phyloP scores from a whole-genome alignment of 2,888 invertebrate genomes.

The Loripinus fragilis region DNA sequence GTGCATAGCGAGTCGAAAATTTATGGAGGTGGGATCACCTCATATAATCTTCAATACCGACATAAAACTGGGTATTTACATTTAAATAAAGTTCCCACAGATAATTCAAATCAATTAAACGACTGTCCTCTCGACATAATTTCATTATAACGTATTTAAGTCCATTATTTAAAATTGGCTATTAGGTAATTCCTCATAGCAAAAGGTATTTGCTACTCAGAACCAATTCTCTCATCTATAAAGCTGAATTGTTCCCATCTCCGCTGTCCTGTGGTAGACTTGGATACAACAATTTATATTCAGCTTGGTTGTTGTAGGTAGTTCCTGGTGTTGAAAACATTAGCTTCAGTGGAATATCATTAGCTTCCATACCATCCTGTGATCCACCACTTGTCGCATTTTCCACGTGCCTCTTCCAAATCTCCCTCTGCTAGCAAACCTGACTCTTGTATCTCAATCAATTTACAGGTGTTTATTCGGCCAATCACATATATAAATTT shows the following conservation, averaged over 20 bases:
- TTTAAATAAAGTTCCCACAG: neutral
- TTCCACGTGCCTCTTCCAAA: neutral
- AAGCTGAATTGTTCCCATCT: neutral
- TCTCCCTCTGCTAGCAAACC: neutral
- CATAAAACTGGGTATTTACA: too few species aligned
- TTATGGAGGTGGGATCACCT: too few species aligned
- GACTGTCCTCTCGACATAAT: neutral
- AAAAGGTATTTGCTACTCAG: neutral
- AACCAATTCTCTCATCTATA: neutral
- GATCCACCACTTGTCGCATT: neutral
- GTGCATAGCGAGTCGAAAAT: too few species aligned
- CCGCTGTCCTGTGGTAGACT: neutral
- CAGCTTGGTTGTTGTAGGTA: neutral
- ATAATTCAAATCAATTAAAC: neutral
- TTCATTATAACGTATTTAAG: neutral
- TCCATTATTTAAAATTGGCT: neutral
- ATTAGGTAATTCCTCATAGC: neutral
- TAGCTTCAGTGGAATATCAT: constrained; percentile 2
- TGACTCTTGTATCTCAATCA: neutral
- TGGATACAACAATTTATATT: constrained; percentile 3
- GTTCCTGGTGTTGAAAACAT: neutral
- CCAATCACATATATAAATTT: neutral
- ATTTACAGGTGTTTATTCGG: neutral
- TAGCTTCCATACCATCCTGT: neutral
- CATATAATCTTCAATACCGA: too few species aligned